Base-by-base conservation (phyloP, 2,797 vertebrate genomes). In the Phoeniculus purpureus region DNA sequence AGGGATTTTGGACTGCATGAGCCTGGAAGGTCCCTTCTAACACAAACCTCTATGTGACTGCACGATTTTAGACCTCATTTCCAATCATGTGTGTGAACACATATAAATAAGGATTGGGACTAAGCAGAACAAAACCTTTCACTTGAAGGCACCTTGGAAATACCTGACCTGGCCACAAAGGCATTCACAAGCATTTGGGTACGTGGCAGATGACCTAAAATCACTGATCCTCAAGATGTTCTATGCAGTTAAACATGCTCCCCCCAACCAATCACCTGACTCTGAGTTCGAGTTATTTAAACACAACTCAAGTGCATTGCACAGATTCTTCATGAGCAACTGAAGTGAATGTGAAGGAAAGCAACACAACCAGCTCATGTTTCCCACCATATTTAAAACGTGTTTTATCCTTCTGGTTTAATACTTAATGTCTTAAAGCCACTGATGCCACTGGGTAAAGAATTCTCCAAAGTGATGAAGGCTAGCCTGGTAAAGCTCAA, bases 381-480 rank as follows among this genome's bases (percentile, higher is more conserved):
- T 21, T 58, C 21, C 43, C 34, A 12, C 0, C 0, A 13, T 50
- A 54, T 27, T 19, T 51, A 29, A 79, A 76, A 27, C 14, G 9
- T 2, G 5, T 29, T 73, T 31, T 12, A 8, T 22, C 51, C n/a
- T 67, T 75, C 18, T 18, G 4, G 59, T 45, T 71, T 34, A 23
- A 75, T 59, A 19, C 26, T 37, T 10, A 22, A 77, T 31, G 40
- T 52, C 70, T 54, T 21, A 54, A 55, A 86, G 22, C 43, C 43
- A 45, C 34, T 45, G 12, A 29, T 15, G 8, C 15, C 59, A 21
- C 14, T 1, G 12, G 16, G 16, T n/a, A 55, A 75, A 48, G 26
- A 52, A 43, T 3, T 50, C 43, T 50, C 48, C 0, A 0, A 61
- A 87, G 21, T 0, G 0, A 71, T 27, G 4, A 22, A 22, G 14